These are phyloP conservation scores for Danionella dracula DNA, from an alignment of 2,797 vertebrate species.

Conservation along the genomic window DNA sequence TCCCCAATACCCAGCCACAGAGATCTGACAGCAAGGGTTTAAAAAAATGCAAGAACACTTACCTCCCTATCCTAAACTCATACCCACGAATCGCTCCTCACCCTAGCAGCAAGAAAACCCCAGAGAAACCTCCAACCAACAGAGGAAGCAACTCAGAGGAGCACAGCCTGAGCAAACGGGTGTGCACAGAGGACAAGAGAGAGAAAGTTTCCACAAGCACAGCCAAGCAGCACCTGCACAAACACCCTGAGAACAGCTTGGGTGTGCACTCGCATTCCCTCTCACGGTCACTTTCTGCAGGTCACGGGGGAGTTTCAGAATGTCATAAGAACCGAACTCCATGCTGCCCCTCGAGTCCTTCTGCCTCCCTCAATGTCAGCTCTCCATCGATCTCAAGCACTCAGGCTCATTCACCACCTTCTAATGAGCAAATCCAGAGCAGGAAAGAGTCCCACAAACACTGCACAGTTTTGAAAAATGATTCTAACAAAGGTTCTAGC, in stretches of 20 bases:
- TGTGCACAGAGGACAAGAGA: conserved; percentile 52
- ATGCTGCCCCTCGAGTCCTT: conserved; percentile 30
- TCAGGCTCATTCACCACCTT: conserved; percentile 41
- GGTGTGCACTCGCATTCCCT: conserved; percentile 23
- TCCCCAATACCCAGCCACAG: conserved; percentile 33
- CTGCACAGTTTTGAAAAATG: not conserved
- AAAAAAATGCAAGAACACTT: conserved; percentile 49
- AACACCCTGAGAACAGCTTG: conserved; percentile 35
- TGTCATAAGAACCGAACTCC: conserved; percentile 9
- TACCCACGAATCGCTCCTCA: conserved; percentile 68
- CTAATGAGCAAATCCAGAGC: not conserved
- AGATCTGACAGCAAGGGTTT: conserved; percentile 33
- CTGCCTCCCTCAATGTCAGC: conserved; percentile 28
- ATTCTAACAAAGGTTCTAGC: conserved; percentile 15
- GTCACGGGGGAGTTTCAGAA: not conserved
- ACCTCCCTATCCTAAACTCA: conserved; percentile 64
- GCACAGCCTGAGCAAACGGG: conserved; percentile 59
- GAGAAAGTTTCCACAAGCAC: conserved; percentile 24
- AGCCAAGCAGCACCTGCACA: conserved; percentile 30
- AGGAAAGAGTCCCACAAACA: conserved; percentile 36
- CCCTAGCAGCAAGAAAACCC: conserved; percentile 60
- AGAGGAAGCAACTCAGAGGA: conserved; percentile 39
- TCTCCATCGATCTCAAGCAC: conserved; percentile 52
- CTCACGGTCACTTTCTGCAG: not conserved
- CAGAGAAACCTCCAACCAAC: conserved; percentile 42